Conservation (phyloP, 1,140 invertebrate genomes). For the Augochlora pura region DNA sequence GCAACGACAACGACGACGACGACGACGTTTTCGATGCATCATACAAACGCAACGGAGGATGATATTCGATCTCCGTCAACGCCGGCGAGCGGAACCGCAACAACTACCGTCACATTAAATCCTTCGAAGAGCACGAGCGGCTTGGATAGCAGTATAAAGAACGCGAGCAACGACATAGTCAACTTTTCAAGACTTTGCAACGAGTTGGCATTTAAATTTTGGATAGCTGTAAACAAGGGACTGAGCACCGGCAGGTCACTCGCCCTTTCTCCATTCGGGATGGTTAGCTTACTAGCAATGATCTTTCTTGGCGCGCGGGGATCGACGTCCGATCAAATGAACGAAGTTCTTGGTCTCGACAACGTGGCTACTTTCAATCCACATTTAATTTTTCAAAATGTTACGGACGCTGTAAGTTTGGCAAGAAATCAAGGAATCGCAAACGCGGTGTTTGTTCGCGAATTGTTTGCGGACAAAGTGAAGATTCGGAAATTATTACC, state of each 20-base stretch:
- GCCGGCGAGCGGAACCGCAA: not conserved
- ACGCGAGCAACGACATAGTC: constrained; percentile 85
- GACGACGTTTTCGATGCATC: not conserved
- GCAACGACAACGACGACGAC: not conserved
- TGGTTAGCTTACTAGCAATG: constrained; percentile 92
- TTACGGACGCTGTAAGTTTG: constrained; percentile 85
- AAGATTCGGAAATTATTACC: constrained; percentile 88
- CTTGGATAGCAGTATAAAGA: constrained; percentile 86
- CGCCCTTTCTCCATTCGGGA: constrained; percentile 91
- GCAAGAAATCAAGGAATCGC: constrained; percentile 85
- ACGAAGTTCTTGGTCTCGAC: constrained; percentile 90
- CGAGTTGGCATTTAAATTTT: constrained; percentile 90
- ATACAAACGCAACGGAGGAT: not conserved
- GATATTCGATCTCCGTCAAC: not conserved
- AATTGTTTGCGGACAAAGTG: constrained; percentile 88
- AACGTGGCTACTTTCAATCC: constrained; percentile 94
- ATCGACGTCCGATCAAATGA: constrained; percentile 93
- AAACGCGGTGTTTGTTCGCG: constrained; percentile 87
- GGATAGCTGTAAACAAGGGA: constrained; percentile 85
- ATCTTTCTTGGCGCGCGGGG: constrained; percentile 92
- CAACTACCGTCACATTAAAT: not conserved
- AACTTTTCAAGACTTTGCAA: constrained; percentile 90
- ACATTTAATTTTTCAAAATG: constrained; percentile 90
- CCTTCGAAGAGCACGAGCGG: constrained; percentile 76
- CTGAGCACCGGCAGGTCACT: constrained; percentile 88